Evolutionary conservation across 2,113 vertebrate species (phyloP), one percentile per base, ranked within the genome.

Genomic region (Pantherophis guttatus): DNA sequence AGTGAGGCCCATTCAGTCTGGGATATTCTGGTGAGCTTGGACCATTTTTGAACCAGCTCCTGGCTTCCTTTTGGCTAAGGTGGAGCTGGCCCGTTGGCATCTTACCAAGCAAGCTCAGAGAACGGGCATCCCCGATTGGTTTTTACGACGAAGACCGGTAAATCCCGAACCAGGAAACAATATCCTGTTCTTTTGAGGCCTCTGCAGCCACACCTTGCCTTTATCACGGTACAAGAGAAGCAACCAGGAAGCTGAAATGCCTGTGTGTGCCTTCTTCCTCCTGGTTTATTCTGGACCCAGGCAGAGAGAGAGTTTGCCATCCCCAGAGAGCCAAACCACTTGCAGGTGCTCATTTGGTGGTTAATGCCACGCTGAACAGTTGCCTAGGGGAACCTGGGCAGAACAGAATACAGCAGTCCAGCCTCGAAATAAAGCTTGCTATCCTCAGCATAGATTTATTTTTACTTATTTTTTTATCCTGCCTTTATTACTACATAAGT

Each of bases 111-210:
- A 0, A 48, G 7, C 8, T 87, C 13, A 19, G 39, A 89, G 15
- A 53, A 53, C 0, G 54, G 26, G 8, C 70, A 90, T 52, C 88
- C 33, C 70, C 3, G 8, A 59, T 26, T 23, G 48, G 48, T 26
- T 93, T 93, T 93, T 87, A 90, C 50, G 29, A 54, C 81, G 5
- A 48, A 86, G 89, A 65, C 54, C 89, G 24, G 92, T 93, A 93
- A 93, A 93, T 93, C 92, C 81, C 89, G 19, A 93, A 93, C 92
- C 89, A 93, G 92, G 92, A 93, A 93, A 65, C 81, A 1, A 29
- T 86, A 93, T 93, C 92, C 92, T 90, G 92, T 87, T 93, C 62
- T 0, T 10, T 9, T 23, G 8, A 50, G 81, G 70, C 70, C 55
- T 33, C 85, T 86, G 17, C 87, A 6, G 70, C 57, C 92, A 85